Evolutionary conservation across 30 jellyfish, hydroid and myxozoan genomes (phyloP), one percentile per base, ranked within the genome.

Genomic region (Aurelia aurita): DNA sequence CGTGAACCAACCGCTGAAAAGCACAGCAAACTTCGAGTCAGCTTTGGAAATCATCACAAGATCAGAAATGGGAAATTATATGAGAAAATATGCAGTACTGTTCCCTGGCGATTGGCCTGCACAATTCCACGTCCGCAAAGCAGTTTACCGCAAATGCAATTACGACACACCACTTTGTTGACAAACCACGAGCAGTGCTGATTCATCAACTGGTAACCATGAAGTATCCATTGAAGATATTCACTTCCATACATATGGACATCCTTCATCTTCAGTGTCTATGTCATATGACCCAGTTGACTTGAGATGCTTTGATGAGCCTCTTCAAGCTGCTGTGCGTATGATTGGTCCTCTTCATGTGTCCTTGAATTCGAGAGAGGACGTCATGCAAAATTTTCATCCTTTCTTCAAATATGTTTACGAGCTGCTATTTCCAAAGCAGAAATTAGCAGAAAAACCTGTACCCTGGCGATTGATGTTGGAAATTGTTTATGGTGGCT

Each of bases 401-500:
- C 77, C 77, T 20, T 16, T n/a, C n/a, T 65, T 65, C 77, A 65
- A 65, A 65, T 28, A 28, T 21, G 34, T 65, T 11, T 65, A 65
- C 53, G 77, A 65, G 54, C 27, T 16, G 8, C 53, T 28, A 5
- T 65, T n/a, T n/a, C n/a, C n/a, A n/a, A n/a, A n/a, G n/a, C n/a
- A n/a, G n/a, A n/a, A n/a, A n/a, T n/a, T n/a, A 16, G 54, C 53
- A 20, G 54, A 65, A 12, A 65, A 23, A 16, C 77, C 77, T 16
- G 34, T 16, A 65, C 53, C 77, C 27, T 21, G 77, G 77, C 19
- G 77, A 12, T 65, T 65, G 54, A 28, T 65, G n/a, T 29, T 20
- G 47, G 77, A 65, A 65, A 29, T 65, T 12, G 54, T 29, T 16
- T 65, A 29, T 20, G 54, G 54, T 65, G 77, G 77, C 53, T 65